Base-by-base conservation (phyloP, 37 sponge, comb jelly and placozoan species). In the Geodia barretti region DNA sequence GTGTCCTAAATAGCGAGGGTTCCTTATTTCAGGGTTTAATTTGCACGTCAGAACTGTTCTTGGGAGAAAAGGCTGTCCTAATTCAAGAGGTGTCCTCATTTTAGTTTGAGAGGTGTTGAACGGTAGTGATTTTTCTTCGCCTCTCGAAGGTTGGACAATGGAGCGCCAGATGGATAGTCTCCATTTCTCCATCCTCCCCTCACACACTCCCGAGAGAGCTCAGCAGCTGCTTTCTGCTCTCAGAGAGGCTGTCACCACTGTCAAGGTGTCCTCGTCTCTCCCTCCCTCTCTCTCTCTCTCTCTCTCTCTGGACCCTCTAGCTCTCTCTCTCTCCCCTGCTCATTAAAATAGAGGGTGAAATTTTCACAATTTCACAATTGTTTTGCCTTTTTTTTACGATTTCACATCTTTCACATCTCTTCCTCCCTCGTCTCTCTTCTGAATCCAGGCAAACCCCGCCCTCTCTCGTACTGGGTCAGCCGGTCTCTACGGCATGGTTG, bases 401-500 rank as follows among this genome's bases (percentile, higher is more conserved):
- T 11, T 62, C 3, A 63, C 76, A 75, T 42, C 26, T 26, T 28
- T 47, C 33, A 17, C 59, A 43, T 47, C 32, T 28, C 28, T 29
- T 41, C 19, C 32, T 58, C 33, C 17, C n/a, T 36, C 8, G 58
- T 47, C 33, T n/a, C n/a, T n/a, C n/a, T n/a, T n/a, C n/a, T n/a
- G n/a, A n/a, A n/a, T 86, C 17, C 79, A 92, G 93, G 83, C 25
- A 28, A 62, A 88, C 61, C 86, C 89, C 5, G 42, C 79, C 25
- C 60, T 93, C 37, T 70, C 83, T 31, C 82, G 69, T 25, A 78
- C 69, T 33, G 96, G 96, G 28, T 65, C 80, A 29, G 96, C 96
- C 69, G 96, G 84, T 14, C 73, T 95, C 63, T 95, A 95, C 78
- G 96, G 96, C 23, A 89, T 95, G 96, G 92, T 87, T 26, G 90